Conservation (phyloP, 2,888 invertebrate species). For the Onthophagus sagittarius region DNA sequence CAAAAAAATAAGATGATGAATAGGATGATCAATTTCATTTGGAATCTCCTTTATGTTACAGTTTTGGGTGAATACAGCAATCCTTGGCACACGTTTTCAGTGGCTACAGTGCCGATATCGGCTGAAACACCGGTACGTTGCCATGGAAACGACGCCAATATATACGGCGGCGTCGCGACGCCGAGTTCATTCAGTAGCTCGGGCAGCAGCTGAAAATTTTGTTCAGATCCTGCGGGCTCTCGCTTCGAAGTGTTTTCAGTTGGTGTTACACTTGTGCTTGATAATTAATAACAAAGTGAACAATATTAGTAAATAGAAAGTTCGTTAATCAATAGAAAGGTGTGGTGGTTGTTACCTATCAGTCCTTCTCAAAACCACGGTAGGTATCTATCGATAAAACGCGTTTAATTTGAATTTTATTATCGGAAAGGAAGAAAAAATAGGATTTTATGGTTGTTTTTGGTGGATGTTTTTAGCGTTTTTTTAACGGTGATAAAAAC, state of each 20-base stretch:
- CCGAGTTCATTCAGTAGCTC: slow-evolving; percentile 39
- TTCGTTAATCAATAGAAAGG: not conserved
- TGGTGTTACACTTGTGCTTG: not conserved
- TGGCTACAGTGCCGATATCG: slow-evolving; percentile 14
- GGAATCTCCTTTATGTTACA: not conserved
- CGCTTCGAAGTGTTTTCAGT: not conserved
- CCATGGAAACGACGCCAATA: slow-evolving; percentile 41
- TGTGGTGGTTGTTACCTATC: not conserved
- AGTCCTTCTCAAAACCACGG: not conserved
- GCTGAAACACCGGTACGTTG: slow-evolving; percentile 33
- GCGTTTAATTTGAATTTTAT: not conserved
- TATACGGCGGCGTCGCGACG: slow-evolving; percentile 43
- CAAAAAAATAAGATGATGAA: no score
- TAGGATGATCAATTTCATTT: not conserved
- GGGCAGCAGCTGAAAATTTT: slow-evolving; percentile 4
- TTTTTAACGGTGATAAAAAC: not conserved
- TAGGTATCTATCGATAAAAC: not conserved
- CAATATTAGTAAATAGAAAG: not conserved
- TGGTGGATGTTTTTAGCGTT: not conserved
- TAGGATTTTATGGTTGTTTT: not conserved
- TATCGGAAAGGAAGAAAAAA: not conserved
- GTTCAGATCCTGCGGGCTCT: slow-evolving; percentile 2
- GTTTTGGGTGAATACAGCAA: slow-evolving; percentile 15
- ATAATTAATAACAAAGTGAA: not conserved
- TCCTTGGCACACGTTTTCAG: slow-evolving; percentile 30